Conservation (phyloP, 2,797 vertebrate species). For the Galago senegalensis region DNA sequence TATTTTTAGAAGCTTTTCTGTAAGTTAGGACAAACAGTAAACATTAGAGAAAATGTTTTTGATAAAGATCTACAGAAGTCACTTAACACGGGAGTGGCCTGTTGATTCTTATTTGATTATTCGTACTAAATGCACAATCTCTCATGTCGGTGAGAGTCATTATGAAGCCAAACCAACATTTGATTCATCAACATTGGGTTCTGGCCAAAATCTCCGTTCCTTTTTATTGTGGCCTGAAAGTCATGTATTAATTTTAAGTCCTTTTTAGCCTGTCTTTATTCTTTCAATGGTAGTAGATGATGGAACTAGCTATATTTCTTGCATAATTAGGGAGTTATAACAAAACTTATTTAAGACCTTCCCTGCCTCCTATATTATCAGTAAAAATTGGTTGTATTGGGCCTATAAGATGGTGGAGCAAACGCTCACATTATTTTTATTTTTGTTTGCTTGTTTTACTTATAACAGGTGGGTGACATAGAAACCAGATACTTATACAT, state of each 20-base stretch:
- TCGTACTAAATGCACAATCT: not conserved
- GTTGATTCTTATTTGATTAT: slow-evolving; percentile 24
- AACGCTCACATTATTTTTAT: not conserved
- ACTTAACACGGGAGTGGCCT: not conserved
- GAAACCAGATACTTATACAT: not conserved
- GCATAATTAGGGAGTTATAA: not conserved
- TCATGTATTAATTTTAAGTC: not conserved
- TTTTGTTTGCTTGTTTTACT: not conserved
- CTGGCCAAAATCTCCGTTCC: not conserved
- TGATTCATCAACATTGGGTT: not conserved
- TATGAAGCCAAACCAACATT: not conserved
- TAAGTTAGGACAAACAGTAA: not conserved
- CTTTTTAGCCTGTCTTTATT: not conserved
- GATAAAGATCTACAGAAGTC: not conserved
- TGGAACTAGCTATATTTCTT: not conserved
- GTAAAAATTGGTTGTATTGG: not conserved
- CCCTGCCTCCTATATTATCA: not conserved
- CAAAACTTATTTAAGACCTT: not conserved
- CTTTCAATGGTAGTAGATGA: not conserved
- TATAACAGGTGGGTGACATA: not conserved
- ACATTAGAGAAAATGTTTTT: not conserved
- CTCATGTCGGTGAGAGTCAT: not conserved
- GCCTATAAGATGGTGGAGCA: not conserved
- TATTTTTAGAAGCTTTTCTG: not conserved
- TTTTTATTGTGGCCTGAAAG: not conserved